These are phyloP conservation scores for Drosophila setosimentum DNA, from an alignment of 2,888 invertebrate genomes.

Conservation along the genomic window DNA sequence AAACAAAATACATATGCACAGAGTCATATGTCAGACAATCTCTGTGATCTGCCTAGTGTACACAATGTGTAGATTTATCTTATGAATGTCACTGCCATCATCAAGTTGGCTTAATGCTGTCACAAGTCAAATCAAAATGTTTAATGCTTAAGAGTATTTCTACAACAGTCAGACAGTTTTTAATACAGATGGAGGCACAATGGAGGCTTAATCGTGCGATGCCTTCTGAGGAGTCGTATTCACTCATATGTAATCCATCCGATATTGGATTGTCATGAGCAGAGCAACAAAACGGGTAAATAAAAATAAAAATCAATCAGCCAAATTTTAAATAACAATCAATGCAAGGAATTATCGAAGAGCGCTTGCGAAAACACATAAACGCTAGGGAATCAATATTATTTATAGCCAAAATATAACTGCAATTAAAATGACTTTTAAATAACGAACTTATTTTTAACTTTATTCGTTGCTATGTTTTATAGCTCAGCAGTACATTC, in stretches of 20 bases:
- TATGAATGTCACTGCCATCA: constrained; percentile 21
- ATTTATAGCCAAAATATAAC: not conserved
- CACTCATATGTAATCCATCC: constrained; percentile 6
- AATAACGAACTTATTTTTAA: not conserved
- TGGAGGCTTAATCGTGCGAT: not conserved
- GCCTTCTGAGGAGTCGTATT: not conserved
- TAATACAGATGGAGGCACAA: not conserved
- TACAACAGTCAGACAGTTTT: not conserved
- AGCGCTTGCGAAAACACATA: not conserved
- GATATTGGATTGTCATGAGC: not conserved
- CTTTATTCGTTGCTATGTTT: not conserved
- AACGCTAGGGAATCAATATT: not conserved
- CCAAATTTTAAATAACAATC: constrained; percentile 3
- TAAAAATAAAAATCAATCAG: constrained; percentile 3
- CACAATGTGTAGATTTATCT: constrained; percentile 14
- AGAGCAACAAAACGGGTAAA: not conserved
- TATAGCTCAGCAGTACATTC: not conserved
- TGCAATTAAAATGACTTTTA: not conserved
- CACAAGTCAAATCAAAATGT: constrained; percentile 7
- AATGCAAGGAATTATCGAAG: not conserved
- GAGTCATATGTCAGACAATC: constrained; percentile 46
- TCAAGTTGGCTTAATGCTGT: constrained; percentile 1
- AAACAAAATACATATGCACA: constrained; percentile 20
- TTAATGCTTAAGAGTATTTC: not conserved
- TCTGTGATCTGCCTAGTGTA: constrained; percentile 9